Evolutionary conservation across 2,888 invertebrate species (phyloP).

Genomic region (Xylophagus ater): DNA sequence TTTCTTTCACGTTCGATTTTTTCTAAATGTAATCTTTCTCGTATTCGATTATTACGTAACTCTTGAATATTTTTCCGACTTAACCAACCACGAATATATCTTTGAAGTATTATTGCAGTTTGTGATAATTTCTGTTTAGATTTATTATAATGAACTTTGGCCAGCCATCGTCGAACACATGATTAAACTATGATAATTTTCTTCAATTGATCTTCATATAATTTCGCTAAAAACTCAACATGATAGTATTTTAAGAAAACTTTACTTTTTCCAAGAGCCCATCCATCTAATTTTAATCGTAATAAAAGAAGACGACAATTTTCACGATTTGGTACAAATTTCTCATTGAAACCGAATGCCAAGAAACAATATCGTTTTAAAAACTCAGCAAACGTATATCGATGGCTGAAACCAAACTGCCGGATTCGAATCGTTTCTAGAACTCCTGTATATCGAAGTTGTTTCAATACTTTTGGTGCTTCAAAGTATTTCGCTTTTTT

Average conservation of each 20-base stretch:
- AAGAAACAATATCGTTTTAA: slow-evolving; percentile 67
- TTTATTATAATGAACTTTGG: slow-evolving; percentile 46
- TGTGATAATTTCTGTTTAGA: slow-evolving; percentile 50
- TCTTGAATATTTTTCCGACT: slow-evolving; percentile 44
- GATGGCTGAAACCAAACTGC: slow-evolving; percentile 67
- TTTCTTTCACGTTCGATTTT: slow-evolving; percentile 10
- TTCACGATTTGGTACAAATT: slow-evolving; percentile 54
- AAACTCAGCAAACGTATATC: slow-evolving; percentile 64
- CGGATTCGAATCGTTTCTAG: slow-evolving; percentile 68
- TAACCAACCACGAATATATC: slow-evolving; percentile 57
- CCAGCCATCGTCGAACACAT: slow-evolving; percentile 58
- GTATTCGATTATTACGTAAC: slow-evolving; percentile 18
- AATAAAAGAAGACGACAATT: slow-evolving; percentile 55
- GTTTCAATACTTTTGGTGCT: slow-evolving; percentile 55
- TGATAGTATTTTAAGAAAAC: slow-evolving; percentile 74
- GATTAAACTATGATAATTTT: slow-evolving; percentile 62
- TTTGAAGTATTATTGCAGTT: slow-evolving; percentile 56
- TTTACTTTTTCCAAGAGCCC: slow-evolving; percentile 69
- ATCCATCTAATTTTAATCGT: slow-evolving; percentile 63
- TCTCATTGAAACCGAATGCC: slow-evolving; percentile 58
- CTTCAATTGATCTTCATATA: slow-evolving; percentile 61
- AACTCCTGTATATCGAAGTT: slow-evolving; percentile 66
- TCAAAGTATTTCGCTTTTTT: slow-evolving; percentile 58
- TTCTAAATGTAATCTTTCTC: slow-evolving; percentile 12
- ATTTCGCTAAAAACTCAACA: slow-evolving; percentile 61